phyloP scores from a whole-genome alignment of 2,113 vertebrate species.

The Podarcis raffonei region DNA sequence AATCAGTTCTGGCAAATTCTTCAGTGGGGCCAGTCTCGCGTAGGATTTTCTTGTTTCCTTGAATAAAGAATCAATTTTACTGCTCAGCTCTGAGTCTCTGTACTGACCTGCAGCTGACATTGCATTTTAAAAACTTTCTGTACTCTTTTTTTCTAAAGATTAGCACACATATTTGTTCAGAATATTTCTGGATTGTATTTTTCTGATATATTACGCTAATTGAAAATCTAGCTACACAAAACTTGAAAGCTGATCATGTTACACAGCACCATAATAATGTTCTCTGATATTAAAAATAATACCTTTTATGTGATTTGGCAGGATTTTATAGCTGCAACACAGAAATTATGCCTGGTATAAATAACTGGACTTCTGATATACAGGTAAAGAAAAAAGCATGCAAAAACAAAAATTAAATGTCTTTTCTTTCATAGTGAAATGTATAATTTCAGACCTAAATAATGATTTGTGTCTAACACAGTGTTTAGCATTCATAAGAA shows the following conservation, averaged over 20 bases:
- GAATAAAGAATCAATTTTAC: too few relatives aligned
- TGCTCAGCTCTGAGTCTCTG: too few relatives aligned
- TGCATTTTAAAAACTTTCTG: background rate
- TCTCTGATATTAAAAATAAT: background rate
- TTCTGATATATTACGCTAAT: background rate
- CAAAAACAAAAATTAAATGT: background rate
- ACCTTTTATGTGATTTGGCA: slow-evolving; percentile 59
- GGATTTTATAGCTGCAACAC: slow-evolving; percentile 99
- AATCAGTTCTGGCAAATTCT: too few relatives aligned
- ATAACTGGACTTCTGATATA: slow-evolving; percentile 95
- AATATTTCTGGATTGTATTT: background rate
- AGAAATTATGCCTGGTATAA: slow-evolving; percentile 97
- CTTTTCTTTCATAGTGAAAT: background rate
- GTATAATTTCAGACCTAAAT: background rate
- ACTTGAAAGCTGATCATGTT: background rate
- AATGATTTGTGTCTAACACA: background rate
- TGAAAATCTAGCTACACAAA: background rate
- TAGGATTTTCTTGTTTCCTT: too few relatives aligned
- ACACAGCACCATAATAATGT: background rate
- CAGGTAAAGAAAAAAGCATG: slow-evolving; percentile 78
- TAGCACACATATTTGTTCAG: background rate
- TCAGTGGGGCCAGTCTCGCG: too few relatives aligned
- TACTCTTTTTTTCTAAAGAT: background rate
- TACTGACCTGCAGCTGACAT: too few relatives aligned
- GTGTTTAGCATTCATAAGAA: background rate